phyloP scores from a whole-genome alignment of 2,113 vertebrate species.

The Leptosomus discolor region DNA sequence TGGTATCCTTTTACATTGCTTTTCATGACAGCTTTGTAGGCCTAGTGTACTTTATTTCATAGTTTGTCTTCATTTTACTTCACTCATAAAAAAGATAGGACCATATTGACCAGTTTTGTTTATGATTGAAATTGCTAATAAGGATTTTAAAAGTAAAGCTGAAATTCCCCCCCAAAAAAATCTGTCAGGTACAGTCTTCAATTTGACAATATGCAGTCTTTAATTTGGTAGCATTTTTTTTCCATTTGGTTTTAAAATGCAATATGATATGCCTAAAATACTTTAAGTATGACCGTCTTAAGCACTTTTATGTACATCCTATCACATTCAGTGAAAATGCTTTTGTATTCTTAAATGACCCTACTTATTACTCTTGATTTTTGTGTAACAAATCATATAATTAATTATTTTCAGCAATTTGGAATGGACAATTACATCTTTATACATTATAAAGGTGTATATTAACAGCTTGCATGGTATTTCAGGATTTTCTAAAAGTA shows the following conservation, averaged over 20 bases:
- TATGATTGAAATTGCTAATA: not conserved
- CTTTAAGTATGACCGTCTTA: not conserved
- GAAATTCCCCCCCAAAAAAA: not conserved
- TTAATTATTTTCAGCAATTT: not conserved
- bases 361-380: not conserved
- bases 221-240: not conserved
- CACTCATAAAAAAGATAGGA: not conserved
- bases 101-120: not conserved
- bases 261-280: not conserved
- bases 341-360: not conserved
- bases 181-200: not conserved
- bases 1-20: not conserved
- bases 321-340: not conserved
- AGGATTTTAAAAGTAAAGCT: not conserved
- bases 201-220: not conserved
- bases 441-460: not conserved
- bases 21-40: not conserved
- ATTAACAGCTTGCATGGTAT: not conserved
- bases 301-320: not conserved
- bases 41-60: not conserved
- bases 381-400: not conserved
- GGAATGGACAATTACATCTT: not conserved
- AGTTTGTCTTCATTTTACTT: not conserved
- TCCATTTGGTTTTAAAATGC: not conserved
- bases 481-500: not conserved